Conservation (phyloP, 2,797 vertebrate species). For the Ibycter americanus region DNA sequence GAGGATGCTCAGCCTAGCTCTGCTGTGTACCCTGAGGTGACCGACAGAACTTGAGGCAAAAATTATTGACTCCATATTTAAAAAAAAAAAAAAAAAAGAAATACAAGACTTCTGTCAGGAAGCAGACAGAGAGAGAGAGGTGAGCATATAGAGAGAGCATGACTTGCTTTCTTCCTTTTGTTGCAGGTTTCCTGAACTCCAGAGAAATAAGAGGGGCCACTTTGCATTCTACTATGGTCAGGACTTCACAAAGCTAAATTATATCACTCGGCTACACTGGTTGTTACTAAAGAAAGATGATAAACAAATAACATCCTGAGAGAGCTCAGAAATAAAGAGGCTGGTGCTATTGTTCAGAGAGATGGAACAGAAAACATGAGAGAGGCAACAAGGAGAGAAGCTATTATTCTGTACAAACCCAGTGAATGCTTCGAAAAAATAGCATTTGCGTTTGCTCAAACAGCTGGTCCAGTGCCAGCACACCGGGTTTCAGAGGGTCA, state of each 20-base stretch:
- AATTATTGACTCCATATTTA: background rate
- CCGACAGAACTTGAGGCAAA: background rate
- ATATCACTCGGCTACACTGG: background rate
- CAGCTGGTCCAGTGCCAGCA: background rate
- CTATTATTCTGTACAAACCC: background rate
- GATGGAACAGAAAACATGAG: background rate
- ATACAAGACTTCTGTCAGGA: background rate
- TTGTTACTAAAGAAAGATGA: conserved; percentile 16
- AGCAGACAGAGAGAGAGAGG: background rate
- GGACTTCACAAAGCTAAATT: conserved; percentile 32
- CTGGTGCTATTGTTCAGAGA: background rate
- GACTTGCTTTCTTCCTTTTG: background rate
- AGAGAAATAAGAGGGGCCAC: conserved; percentile 1
- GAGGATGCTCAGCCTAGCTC: background rate
- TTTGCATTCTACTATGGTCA: background rate
- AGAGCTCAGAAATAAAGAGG: conserved; percentile 1
- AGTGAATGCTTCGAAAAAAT: background rate
- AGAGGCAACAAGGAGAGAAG: background rate
- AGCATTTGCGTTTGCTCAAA: background rate
- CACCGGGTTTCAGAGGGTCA: background rate
- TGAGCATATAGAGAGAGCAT: background rate
- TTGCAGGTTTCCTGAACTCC: background rate
- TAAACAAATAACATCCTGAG: conserved; percentile 40
- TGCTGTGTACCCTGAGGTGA: background rate
- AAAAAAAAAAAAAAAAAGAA: background rate